Conservation (phyloP, 2,113 vertebrate species). For the Xerus inauris region DNA sequence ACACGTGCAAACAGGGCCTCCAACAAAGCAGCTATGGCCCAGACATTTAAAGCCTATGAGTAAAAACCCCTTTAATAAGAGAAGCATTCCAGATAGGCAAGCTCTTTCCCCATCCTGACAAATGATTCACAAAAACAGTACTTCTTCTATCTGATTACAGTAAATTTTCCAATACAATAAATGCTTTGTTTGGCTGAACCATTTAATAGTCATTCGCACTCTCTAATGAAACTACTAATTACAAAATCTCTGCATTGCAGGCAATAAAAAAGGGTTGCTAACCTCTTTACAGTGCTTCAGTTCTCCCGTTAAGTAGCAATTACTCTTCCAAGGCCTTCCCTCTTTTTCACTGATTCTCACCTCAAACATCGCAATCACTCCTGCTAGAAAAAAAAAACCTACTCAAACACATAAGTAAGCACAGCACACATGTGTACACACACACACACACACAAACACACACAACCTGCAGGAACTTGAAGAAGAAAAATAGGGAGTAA, state of each 20-base stretch:
- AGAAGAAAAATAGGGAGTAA: not conserved
- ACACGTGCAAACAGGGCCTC: not conserved
- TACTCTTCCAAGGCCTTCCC: slow-evolving; percentile 20
- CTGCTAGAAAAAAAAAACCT: not conserved
- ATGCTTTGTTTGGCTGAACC: slow-evolving; percentile 76
- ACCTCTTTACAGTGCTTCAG: slow-evolving; percentile 63
- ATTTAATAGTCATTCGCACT: slow-evolving; percentile 73
- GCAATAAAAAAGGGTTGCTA: slow-evolving; percentile 73
- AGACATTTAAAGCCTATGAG: not conserved
- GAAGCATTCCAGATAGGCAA: slow-evolving; percentile 9
- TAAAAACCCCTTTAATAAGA: not conserved
- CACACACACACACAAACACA: not conserved
- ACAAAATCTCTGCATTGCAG: slow-evolving; percentile 77
- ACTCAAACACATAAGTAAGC: not conserved
- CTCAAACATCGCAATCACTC: slow-evolving; percentile 42
- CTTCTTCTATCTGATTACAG: slow-evolving; percentile 78
- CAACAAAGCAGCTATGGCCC: not conserved
- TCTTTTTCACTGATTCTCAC: slow-evolving; percentile 36
- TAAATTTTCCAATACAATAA: slow-evolving; percentile 81
- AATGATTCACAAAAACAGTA: slow-evolving; percentile 69
- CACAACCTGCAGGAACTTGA: not conserved
- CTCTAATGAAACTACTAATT: slow-evolving; percentile 80
- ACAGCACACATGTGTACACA: rapidly evolving
- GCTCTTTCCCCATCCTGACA: slow-evolving; percentile 59
- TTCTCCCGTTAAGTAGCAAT: slow-evolving; percentile 67